Base-by-base conservation (phyloP, 35 echinoderm and acorn worm species). In the Strongylocentrotus purpuratus region DNA sequence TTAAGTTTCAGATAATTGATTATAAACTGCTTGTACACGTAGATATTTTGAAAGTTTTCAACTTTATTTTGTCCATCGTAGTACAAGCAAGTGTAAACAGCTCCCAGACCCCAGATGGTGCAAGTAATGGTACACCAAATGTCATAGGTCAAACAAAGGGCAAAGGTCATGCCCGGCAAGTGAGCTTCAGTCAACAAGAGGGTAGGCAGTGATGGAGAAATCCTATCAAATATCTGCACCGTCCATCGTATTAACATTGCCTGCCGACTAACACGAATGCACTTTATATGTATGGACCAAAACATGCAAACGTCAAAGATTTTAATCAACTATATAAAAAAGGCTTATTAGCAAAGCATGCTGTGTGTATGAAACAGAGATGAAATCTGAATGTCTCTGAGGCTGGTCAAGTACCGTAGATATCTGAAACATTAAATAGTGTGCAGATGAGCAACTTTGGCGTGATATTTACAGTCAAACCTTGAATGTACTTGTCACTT, bases 121-220 rank as follows among this genome's bases (percentile, higher is more conserved):
- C 33, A 31, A 89, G 87, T 41, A 33, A 89, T 33, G 45, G 87
- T 22, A 33, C 32, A 17, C 3, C 87, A 41, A 46, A 22, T 88
- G 87, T 46, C 17, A 88, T 32, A 88, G 87, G 87, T 88, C 87
- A 88, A 14, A 88, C 32, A 46, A 89, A 46, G 87, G 45, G 45
- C 87, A 89, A 33, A 89, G 87, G 87, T 93, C 91, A 93, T 93
- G 91, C 91, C n/a, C 91, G 91, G 32, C 91, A 93, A 46, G 91
- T 93, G 33, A 93, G 91, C 91, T 93, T 93, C 48, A 93, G 91
- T 31, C 91, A 93, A 22, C 91, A 50, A 58, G 91, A 93, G 91
- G 91, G 91, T 93, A 93, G 91, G 91, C 46, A 78, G 22, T 7
- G 65, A 78, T 7, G 25, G 65, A 28, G 22, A 28, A 55, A 78